A percentile compares a stretch with the other conserved stretches of the same genome.
These are phyloP conservation scores for Chondrilla cf. caribensis DNA, from an alignment of 37 sponge, comb jelly and placozoan species.

Conservation along the genomic window DNA sequence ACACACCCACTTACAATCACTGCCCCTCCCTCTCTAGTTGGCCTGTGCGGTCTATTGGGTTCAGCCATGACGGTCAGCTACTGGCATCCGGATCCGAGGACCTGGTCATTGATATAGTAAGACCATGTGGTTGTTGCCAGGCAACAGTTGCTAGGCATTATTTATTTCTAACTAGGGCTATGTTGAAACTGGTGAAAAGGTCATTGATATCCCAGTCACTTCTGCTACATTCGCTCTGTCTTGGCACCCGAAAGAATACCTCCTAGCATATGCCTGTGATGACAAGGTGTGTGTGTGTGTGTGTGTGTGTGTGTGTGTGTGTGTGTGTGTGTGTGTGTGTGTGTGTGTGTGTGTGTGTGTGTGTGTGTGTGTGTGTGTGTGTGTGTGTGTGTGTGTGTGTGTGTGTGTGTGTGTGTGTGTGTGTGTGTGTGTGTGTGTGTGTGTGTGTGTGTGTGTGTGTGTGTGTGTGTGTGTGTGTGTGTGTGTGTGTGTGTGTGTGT, in stretches of 20 bases:
- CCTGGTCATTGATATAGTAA: constrained; percentile 91
- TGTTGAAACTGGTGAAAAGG: constrained; percentile 84
- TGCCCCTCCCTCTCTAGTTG: constrained; percentile 70
- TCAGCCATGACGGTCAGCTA: constrained; percentile 88
- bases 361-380: constrained; percentile 24
- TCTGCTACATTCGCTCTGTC: constrained; percentile 95
- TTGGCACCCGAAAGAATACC: constrained; percentile 92
- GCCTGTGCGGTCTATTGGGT: constrained; percentile 96
- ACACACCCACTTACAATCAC: not conserved
- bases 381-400: constrained; percentile 20
- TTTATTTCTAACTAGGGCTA: constrained; percentile 46
- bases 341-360: constrained; percentile 25
- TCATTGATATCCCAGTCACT: constrained; percentile 74
- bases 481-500: too few relatives aligned
- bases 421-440: too few relatives aligned
- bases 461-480: too few relatives aligned
- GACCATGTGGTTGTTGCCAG: not conserved
- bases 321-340: not conserved
- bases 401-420: constrained; percentile 17
- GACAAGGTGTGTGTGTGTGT: constrained; percentile 81
- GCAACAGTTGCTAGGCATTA: not conserved
- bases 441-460: too few relatives aligned
- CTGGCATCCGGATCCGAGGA: constrained; percentile 94
- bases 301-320: constrained; percentile 3
- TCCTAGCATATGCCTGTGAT: constrained; percentile 94